Base-by-base conservation (phyloP, 2,797 vertebrate species). In the Prunella strophiata region DNA sequence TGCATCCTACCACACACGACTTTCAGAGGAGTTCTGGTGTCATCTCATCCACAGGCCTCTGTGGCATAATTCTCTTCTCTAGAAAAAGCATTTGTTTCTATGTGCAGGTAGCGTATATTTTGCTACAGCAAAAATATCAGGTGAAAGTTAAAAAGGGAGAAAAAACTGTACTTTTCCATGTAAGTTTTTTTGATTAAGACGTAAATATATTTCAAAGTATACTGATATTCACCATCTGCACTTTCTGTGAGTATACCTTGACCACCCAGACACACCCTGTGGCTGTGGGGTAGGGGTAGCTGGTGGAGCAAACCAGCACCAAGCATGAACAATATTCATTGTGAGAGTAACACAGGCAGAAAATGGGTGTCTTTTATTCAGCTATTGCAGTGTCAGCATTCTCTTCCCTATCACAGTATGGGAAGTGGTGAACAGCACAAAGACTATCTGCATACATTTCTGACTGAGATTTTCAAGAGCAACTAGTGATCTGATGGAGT, bases 341-440 rank as follows among this genome's bases (percentile, higher is more conserved):
- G 25, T 7, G 81, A 93, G 88, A 95, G 45, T 52, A 82, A 48
- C 71, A 43, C 4, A 6, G 77, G 67, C 74, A 92, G 88, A 88
- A 94, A 76, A 84, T 22, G 29, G 66, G 30, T 88, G 79, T 73
- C 85, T 90, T 89, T 40, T 62, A 58, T 78, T 75, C 77, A 55
- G 70, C 26, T 81, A 10, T 9, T 84, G 73, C 85, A 86, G 48
- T 0, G 6, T 95, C 90, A 93, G 85, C 74, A 16, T 63, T 45
- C 34, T 71, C 62, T 75, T 66, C 67, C 65, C 0, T 63, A 55
- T 48, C 68, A 58, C 40, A 16, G 34, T 19, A 73, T 48, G 57
- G 67, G 90, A 94, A 93, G 76, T 14, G 0, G 34, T 65, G 88
- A 88, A 42, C n/a, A 93, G 43, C 51, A 32, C 17, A 19, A 78